Percentiles rank a stretch among this genome's conserved stretches.
Evolutionary conservation across 2,888 invertebrate genomes (phyloP).

Genomic region (Teleogryllus oceanicus): DNA sequence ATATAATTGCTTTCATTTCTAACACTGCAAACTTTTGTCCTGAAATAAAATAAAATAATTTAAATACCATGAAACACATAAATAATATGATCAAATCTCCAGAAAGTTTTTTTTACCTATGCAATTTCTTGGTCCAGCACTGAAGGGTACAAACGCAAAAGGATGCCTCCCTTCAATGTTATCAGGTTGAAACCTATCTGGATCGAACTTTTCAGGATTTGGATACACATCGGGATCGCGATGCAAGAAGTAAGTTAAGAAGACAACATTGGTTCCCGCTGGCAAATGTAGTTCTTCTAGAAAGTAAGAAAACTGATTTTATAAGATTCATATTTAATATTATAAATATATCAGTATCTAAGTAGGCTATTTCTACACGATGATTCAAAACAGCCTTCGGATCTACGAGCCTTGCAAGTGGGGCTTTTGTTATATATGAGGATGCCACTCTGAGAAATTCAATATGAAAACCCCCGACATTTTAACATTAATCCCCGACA

Average conservation of each 20-base stretch:
- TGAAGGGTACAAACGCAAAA: background rate
- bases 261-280: background rate
- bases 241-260: background rate
- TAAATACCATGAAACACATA: background rate
- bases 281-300: background rate
- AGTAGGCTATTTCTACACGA: too few species aligned
- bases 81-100: background rate
- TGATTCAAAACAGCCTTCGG: too few species aligned
- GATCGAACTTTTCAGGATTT: background rate
- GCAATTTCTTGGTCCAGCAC: constrained; percentile 8
- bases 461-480: too few species aligned
- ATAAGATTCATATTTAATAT: too few species aligned
- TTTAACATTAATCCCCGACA: too few species aligned
- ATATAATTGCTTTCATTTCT: background rate
- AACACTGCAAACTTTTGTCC: background rate
- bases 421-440: too few species aligned
- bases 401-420: too few species aligned
- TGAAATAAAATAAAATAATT: background rate
- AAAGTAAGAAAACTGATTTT: background rate
- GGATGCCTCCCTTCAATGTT: background rate
- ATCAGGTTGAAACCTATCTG: background rate
- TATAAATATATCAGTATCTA: too few species aligned
- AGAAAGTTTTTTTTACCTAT: background rate
- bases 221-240: background rate
- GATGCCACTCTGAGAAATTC: too few species aligned